phyloP scores from a whole-genome alignment of 2,797 vertebrate species.

The Typhlichthys subterraneus region DNA sequence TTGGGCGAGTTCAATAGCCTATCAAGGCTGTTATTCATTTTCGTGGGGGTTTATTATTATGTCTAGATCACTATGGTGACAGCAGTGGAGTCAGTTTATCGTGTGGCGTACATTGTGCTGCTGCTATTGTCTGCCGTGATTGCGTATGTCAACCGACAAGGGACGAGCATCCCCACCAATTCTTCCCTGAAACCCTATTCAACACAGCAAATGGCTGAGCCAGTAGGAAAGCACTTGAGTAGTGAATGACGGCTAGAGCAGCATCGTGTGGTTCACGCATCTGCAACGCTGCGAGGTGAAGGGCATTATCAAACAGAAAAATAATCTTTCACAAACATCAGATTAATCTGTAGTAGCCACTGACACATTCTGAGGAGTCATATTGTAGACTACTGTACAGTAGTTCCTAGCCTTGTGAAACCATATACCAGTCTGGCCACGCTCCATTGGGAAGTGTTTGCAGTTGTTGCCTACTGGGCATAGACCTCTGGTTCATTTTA shows the following conservation, averaged over 20 bases:
- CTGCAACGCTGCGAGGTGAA: conserved; percentile 8
- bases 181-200: conserved; percentile 15
- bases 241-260: conserved; percentile 9
- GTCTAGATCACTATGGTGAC: conserved; percentile 35
- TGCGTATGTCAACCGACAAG: conserved; percentile 7
- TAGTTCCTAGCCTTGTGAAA: too few relatives aligned
- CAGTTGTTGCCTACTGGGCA: too few relatives aligned
- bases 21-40: conserved; percentile 12
- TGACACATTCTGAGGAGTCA: too few relatives aligned
- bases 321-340: neutral
- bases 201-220: conserved; percentile 9
- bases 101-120: conserved; percentile 23
- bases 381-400: too few relatives aligned
- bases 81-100: conserved; percentile 25
- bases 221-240: conserved; percentile 1
- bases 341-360: neutral
- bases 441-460: too few relatives aligned
- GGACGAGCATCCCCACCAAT: conserved; percentile 20
- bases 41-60: conserved; percentile 4
- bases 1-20: conserved; percentile 21
- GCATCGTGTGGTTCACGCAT: conserved; percentile 7
- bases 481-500: too few relatives aligned
- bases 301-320: conserved; percentile 1
- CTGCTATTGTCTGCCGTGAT: conserved; percentile 19
- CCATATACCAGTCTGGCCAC: too few relatives aligned